These are phyloP conservation scores for Lysandra bellargus DNA, from an alignment of 2,888 invertebrate species.

Conservation along the genomic window DNA sequence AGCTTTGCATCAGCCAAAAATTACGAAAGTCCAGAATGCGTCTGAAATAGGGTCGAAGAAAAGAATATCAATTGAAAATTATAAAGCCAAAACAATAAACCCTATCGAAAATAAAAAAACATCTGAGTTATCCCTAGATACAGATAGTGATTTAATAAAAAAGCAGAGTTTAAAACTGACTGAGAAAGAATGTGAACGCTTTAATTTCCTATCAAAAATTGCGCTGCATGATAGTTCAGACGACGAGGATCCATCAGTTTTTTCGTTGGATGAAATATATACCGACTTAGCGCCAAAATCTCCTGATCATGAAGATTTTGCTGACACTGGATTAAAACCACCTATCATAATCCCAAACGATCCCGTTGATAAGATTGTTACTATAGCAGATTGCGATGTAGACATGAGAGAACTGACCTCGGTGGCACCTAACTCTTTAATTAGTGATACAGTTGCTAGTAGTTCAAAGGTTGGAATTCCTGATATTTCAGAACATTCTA, in stretches of 20 bases:
- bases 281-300: constrained; percentile 65
- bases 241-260: constrained; percentile 48
- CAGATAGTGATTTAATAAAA: constrained; percentile 53
- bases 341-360: constrained; percentile 71
- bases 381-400: constrained; percentile 53
- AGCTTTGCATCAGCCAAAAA: constrained; percentile 67
- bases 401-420: constrained; percentile 61
- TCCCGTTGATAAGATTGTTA: constrained; percentile 53
- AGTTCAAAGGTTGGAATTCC: neutral
- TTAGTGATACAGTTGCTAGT: neutral
- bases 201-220: constrained; percentile 60
- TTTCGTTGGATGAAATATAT: constrained; percentile 53
- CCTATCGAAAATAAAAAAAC: constrained; percentile 30
- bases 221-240: constrained; percentile 60
- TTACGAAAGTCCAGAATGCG: constrained; percentile 63
- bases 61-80: constrained; percentile 74
- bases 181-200: constrained; percentile 74
- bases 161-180: constrained; percentile 72
- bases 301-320: constrained; percentile 58
- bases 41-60: constrained; percentile 62
- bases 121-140: neutral
- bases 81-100: constrained; percentile 62
- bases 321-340: constrained; percentile 46
- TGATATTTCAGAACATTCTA: constrained; percentile 16
- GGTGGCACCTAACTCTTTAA: constrained; percentile 35